Conservation (phyloP, 37 sponge, comb jelly and placozoan species). For the Diacarnus erythraeanus region DNA sequence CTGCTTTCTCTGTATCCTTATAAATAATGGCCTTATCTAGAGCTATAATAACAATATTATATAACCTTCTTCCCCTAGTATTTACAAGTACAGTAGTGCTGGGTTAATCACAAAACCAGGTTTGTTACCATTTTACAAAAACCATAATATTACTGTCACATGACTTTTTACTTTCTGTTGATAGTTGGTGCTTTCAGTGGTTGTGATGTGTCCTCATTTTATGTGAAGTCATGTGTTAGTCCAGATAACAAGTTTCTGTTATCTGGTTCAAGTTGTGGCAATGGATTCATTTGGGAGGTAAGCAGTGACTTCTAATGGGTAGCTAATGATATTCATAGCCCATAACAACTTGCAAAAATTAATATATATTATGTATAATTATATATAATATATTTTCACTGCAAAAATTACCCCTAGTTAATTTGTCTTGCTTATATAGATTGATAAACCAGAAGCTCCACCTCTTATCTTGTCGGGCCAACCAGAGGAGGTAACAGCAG, state of each 20-base stretch:
- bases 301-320: neutral
- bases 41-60: too few relatives aligned
- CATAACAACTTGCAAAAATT: too few relatives aligned
- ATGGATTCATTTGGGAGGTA: conserved; percentile 73
- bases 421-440: conserved; percentile 5
- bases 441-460: conserved; percentile 26
- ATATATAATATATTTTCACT: neutral
- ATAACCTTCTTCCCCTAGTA: conserved; percentile 22
- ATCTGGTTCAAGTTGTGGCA: conserved; percentile 60
- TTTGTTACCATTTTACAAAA: neutral
- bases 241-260: conserved; percentile 63
- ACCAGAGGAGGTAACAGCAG: conserved; percentile 73
- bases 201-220: conserved; percentile 51
- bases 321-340: too few relatives aligned
- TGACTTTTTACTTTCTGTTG: neutral
- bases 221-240: conserved; percentile 67
- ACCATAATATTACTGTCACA: neutral
- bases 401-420: neutral
- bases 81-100: conserved; percentile 52
- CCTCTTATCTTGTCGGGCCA: conserved; percentile 48
- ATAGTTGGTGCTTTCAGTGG: conserved; percentile 55
- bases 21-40: too few relatives aligned
- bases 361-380: neutral
- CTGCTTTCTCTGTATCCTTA: too few relatives aligned
- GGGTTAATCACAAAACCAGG: conserved; percentile 24